Conservation (phyloP, 2,797 vertebrate genomes). For the Periophthalmus magnuspinnatus region DNA sequence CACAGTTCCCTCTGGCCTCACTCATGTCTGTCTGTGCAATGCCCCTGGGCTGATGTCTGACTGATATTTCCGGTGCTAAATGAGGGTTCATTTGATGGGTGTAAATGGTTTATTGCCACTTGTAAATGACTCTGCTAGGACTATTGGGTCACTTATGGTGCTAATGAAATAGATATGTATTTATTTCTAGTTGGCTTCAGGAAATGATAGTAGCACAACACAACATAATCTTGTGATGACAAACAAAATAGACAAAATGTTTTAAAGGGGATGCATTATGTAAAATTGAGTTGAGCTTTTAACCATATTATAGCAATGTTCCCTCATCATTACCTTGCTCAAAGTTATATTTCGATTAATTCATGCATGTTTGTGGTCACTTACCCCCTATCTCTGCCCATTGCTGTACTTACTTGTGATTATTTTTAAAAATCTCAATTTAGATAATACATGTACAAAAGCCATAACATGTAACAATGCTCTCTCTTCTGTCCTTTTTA, state of each 20-base stretch:
- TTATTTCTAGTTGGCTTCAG: background rate
- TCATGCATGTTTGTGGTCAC: too few species aligned
- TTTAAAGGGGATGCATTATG: too few species aligned
- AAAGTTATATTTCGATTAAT: too few species aligned
- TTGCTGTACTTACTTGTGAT: too few species aligned
- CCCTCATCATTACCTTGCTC: too few species aligned
- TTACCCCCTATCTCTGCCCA: too few species aligned
- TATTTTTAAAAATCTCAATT: too few species aligned
- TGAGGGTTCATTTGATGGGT: background rate
- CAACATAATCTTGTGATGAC: background rate
- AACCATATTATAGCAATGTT: too few species aligned
- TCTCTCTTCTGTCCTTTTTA: too few species aligned
- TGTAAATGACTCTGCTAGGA: constrained; percentile 2
- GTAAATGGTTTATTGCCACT: constrained; percentile 7
- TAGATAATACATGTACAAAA: too few species aligned
- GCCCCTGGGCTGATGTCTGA: constrained; percentile 24
- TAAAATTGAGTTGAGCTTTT: too few species aligned
- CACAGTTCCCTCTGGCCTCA: constrained; percentile 69
- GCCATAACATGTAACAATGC: too few species aligned
- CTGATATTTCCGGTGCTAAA: constrained; percentile 2
- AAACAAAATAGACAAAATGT: background rate
- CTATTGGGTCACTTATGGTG: background rate
- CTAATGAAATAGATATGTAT: constrained; percentile 3
- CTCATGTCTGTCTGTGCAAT: constrained; percentile 51
- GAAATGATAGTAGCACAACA: background rate